Evolutionary conservation across 2,113 vertebrate genomes (phyloP), one percentile per base, ranked within the genome.

Genomic region (Pheucticus melanocephalus): DNA sequence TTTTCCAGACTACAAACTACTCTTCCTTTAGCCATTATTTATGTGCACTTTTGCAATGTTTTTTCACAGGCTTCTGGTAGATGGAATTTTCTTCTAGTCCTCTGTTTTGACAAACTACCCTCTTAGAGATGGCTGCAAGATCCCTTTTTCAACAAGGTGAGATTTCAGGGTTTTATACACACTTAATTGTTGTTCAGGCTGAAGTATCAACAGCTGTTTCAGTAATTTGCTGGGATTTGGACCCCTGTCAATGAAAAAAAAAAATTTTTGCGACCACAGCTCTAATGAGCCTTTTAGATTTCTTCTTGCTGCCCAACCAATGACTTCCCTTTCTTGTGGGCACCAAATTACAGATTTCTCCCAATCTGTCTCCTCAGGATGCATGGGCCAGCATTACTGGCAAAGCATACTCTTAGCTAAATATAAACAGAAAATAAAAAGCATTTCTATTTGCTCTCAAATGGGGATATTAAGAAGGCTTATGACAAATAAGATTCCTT

Each of bases 171-270:
- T 98, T 97, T 98, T 98, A 85, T 99, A 99, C 79, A 99, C 98
- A 33, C 97, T 98, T 59, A 99, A 97, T 91, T 99, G 99, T 90
- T 99, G 99, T 25, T 99, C 99, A 0, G 99, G 99, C 57, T 99
- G 99, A 76, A 99, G 98, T 77, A 99, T 98, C 96, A 99, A 79
- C 83, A 99, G 95, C 96, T 99, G 99, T 96, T 99, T 99, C 51
- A 99, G 96, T 73, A 99, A 98, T 88, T 99, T 99, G 97, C 99
- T 99, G 75, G 99, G 99, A 97, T 99, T 99, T 13, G 99, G 99
- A 7, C 99, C 99, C 92, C 99, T 99, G 97, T 9, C 21, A 91
- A 94, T 17, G 42, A 94, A 75, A 93, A 59, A 86, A 76, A 76
- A 11, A 11, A 2, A 4, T 6, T 12, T 57, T 72, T 59, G 53